Base-by-base conservation (phyloP, 2,797 vertebrate genomes). In the Enteromius anoplus region DNA sequence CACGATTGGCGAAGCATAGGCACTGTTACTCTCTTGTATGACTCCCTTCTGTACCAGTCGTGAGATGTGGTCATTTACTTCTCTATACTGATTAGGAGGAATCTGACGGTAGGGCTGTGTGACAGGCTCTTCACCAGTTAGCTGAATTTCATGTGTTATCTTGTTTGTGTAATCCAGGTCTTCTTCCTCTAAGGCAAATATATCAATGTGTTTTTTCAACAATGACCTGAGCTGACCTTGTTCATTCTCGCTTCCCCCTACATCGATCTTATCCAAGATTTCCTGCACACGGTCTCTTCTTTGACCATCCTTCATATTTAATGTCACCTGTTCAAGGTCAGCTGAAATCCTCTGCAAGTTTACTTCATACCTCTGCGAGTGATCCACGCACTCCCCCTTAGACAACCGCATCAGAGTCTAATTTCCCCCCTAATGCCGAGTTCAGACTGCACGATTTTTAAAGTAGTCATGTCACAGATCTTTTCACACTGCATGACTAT, bases 91-190 rank as follows among this genome's bases (percentile, higher is more conserved):
- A 10, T 51, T 75, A 1, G 60, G 71, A 17, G 80, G n/a, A 14
- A 82, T 42, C 0, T 5, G 0, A 19, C 12, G 0, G 4, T 73
- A 65, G 0, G 55, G 51, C 40, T 40, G 45, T 3, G 53, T 53
- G 7, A 78, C 45, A 3, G 75, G 82, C 10, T 45, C 66, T 1
- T 84, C n/a, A 72, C 42, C 55, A 23, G 19, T 17, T 4, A 83
- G 6, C 3, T 64, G 2, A 6, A 84, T 72, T 10, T 79, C 58
- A 40, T 78, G 76, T 15, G 40, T 64, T 2, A 84, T 53, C 17
- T 19, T 53, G 51, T 53, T 2, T 21, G 19, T 53, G 5, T 78
- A 64, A 7, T 64, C 81, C 2, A 83, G 8, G 12, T 71, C 37
- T 0, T 72, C 32, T 53, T 84, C 45, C 0, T 79, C 55, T 21